These are phyloP conservation scores for Desmophyllum pertusum DNA, from an alignment of 92 coral and sea anemone genomes.

Conservation along the genomic window DNA sequence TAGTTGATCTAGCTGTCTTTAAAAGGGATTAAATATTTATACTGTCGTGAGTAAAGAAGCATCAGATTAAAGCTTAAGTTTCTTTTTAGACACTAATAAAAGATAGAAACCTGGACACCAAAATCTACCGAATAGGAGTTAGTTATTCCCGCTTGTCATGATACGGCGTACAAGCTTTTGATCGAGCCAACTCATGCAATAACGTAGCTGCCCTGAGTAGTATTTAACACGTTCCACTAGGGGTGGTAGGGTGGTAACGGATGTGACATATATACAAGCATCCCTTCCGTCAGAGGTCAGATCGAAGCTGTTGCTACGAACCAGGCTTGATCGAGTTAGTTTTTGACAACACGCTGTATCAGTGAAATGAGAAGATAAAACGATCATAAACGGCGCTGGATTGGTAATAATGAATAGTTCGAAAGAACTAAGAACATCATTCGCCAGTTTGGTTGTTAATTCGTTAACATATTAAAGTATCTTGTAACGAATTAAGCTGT, in stretches of 20 bases:
- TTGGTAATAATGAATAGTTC: too few relatives aligned
- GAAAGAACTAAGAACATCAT: background rate
- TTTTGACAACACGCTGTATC: too few relatives aligned
- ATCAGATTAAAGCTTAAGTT: background rate
- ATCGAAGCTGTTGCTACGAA: too few relatives aligned
- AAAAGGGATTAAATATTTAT: background rate
- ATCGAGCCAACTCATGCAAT: too few relatives aligned
- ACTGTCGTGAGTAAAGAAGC: background rate
- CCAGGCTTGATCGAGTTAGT: too few relatives aligned
- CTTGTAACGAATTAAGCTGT: background rate
- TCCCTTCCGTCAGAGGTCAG: too few relatives aligned
- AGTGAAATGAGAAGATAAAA: too few relatives aligned
- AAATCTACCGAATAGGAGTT: background rate
- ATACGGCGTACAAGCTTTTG: too few relatives aligned
- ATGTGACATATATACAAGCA: too few relatives aligned
- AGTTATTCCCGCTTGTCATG: too few relatives aligned
- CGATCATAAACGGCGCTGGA: background rate
- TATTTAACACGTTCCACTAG: background rate
- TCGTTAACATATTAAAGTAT: background rate
- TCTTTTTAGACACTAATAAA: background rate
- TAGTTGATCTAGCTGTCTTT: background rate
- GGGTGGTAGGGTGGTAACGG: background rate
- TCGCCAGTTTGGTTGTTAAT: background rate
- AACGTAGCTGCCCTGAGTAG: background rate
- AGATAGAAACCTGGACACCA: background rate